Conservation (phyloP, 1,140 invertebrate species). For the Trissolcus basalis region DNA sequence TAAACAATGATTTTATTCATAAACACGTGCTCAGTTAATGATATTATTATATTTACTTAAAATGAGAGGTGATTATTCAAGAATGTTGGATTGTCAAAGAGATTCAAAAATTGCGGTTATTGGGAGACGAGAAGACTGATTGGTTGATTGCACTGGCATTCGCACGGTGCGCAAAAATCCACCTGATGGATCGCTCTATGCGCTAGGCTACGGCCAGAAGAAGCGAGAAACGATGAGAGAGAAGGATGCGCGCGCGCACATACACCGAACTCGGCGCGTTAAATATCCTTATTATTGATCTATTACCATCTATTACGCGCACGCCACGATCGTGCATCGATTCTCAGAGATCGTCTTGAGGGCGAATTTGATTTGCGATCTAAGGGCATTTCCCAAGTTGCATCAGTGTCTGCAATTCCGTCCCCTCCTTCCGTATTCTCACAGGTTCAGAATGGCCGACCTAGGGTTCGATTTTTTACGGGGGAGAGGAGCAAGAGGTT, state of each 20-base stretch:
- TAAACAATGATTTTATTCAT: no score
- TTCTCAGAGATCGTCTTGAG: constrained; percentile 26
- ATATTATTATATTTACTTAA: no score
- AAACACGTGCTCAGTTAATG: no score
- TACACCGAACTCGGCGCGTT: constrained; percentile 49
- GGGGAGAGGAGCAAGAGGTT: not conserved
- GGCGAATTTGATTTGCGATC: constrained; percentile 33
- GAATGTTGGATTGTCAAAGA: no score
- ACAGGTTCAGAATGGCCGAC: constrained; percentile 39
- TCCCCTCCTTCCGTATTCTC: constrained; percentile 32
- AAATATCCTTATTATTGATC: constrained; percentile 77
- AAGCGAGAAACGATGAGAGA: constrained; percentile 38
- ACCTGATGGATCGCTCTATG: constrained; percentile 27
- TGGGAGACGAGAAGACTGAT: not conserved
- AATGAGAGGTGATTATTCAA: no score
- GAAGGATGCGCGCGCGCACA: constrained; percentile 54
- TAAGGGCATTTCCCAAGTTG: constrained; percentile 13
- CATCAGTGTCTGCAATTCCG: constrained; percentile 3
- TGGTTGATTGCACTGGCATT: not conserved
- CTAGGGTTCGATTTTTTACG: constrained; percentile 39
- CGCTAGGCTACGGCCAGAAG: constrained; percentile 29
- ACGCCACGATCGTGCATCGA: constrained; percentile 65
- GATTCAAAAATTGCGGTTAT: constrained; percentile 13
- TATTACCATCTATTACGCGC: constrained; percentile 71
- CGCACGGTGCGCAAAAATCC: constrained; percentile 24